Base-by-base conservation (phyloP, 1,140 invertebrate species). In the Drosophila subpulchrella region DNA sequence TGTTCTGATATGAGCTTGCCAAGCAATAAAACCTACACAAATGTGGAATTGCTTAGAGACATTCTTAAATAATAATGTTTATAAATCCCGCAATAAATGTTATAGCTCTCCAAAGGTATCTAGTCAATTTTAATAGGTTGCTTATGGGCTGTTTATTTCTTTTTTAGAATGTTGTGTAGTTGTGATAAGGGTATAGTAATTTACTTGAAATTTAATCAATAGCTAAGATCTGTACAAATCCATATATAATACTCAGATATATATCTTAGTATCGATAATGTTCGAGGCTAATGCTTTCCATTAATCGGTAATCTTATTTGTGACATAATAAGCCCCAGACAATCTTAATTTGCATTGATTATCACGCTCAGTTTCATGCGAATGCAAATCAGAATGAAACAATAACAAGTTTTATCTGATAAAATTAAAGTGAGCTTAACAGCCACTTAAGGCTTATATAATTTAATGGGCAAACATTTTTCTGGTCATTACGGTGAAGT, bases 391-490 rank as follows among this genome's bases (percentile, higher is more conserved):
- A 13, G 20, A 36, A n/a, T 8, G 17, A 53, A 58, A 38, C 15
- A n/a, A 27, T 58, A 82, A 78, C 74, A 59, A 57, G 79, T 81
- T 82, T 76, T 36, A 42, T 24, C 32, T 61, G 53, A 60, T 57
- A 51, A 61, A 66, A 46, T 72, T 58, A 71, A 72, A 41, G 75
- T 55, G 53, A 68, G 47, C 47, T 65, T 78, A 63, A 74, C 58
- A 38, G 63, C 53, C 68, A 78, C 74, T 81, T 82, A 60, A 60
- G 17, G 57, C 60, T 67, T 63, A 74, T 74, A 63, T 68, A 74
- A 68, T 62, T 81, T 81, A 78, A 82, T 78, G 74, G 54, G 20
- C 65, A 75, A 63, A 60, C 58, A 72, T 54, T 81, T 70, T 70
- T 56, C 34, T 72, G 58, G 42, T 36, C 42, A 46, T 79, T 79